Base-by-base conservation (phyloP, 1,140 invertebrate genomes). In the Nasonia longicornis region DNA sequence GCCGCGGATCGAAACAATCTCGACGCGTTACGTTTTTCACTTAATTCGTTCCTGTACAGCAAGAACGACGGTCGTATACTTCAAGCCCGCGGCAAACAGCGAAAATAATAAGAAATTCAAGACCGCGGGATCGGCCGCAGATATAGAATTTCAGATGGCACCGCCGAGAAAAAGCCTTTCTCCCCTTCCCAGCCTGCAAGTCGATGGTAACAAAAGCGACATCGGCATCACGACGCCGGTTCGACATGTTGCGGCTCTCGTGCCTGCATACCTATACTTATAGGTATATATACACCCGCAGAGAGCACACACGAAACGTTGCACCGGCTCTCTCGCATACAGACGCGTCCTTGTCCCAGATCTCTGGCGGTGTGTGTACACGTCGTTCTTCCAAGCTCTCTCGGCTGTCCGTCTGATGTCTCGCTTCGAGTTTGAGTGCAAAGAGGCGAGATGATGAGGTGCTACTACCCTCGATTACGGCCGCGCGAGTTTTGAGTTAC, bases 331-430 rank as follows among this genome's bases (percentile, higher is more conserved):
- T 52, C 73, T 8, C 74, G 31, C 31, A 35, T 35, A 35, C 31
- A 58, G 0, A 20, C 26, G 38, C 72, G 80, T 77, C 80, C 80
- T 81, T 81, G 80, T 77, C 75, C 80, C 75, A 82, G 79, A 82
- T 82, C 79, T 71, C 12, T 52, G 42, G 63, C 48, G 52, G 52
- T 58, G 20, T n/a, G 52, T 58, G 20, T 58, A 58, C 16, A 52
- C 48, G 52, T 58, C 48, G 48, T 52, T 52, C 16, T 52, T 16
- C 16, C 31, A 35, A 35, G 31, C 58, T 16, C 58, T 16, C 58
- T 63, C 58, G 58, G 22, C 64, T 67, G 22, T 67, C 14, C 64
- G 10, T 67, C 64, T 67, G 10, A 7, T 26, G 64, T 7, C 22
- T 16, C 64, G 38, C 4, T 7, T 42, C 10, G 38, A 16, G 58